A percentile compares a stretch with the other conserved stretches of the same genome.
Evolutionary conservation across 35 echinoderm and acorn worm species (phyloP).

Genomic region (Diadema setosum): DNA sequence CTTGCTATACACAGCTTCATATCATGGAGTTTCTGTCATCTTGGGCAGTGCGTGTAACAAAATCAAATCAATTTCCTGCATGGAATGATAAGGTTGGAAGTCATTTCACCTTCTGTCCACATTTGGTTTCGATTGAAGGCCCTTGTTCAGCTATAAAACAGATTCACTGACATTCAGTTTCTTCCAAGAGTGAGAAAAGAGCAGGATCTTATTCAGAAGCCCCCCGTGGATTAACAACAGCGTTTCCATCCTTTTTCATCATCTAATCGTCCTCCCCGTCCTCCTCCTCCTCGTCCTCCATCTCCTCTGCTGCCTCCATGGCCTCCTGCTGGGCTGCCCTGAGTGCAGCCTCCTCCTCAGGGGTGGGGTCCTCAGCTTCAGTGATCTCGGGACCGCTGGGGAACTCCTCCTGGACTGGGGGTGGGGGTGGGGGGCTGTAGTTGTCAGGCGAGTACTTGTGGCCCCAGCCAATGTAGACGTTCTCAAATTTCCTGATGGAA

Average conservation of each 20-base stretch:
- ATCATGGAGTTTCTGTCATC: too few species aligned
- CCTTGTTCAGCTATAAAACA: too few species aligned
- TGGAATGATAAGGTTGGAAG: too few species aligned
- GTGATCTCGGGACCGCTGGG: constrained; percentile 99
- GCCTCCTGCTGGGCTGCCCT: constrained; percentile 93
- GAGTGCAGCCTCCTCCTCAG: constrained; percentile 92
- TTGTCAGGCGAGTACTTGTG: constrained; percentile 99
- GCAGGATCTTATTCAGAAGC: too few species aligned
- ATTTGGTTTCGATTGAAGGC: too few species aligned
- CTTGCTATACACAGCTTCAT: too few species aligned
- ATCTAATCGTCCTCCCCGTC: constrained; percentile 98
- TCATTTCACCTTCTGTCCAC: too few species aligned
- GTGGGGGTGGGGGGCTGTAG: constrained; percentile 93
- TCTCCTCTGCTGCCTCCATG: constrained; percentile 83
- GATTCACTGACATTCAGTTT: too few species aligned
- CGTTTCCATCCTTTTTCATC: neutral
- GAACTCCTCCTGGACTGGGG: constrained; percentile 90
- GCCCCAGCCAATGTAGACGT: constrained; percentile 92
- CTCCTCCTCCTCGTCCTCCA: constrained; percentile 94
- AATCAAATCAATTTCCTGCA: too few species aligned
- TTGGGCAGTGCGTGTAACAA: too few species aligned
- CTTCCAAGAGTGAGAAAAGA: too few species aligned
- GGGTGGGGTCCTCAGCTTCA: constrained; percentile 93
- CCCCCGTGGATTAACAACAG: too few species aligned
- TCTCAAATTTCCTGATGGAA: constrained; percentile 99